Conservation (phyloP, 2,888 invertebrate species). For the Sarcophaga caerulescens region DNA sequence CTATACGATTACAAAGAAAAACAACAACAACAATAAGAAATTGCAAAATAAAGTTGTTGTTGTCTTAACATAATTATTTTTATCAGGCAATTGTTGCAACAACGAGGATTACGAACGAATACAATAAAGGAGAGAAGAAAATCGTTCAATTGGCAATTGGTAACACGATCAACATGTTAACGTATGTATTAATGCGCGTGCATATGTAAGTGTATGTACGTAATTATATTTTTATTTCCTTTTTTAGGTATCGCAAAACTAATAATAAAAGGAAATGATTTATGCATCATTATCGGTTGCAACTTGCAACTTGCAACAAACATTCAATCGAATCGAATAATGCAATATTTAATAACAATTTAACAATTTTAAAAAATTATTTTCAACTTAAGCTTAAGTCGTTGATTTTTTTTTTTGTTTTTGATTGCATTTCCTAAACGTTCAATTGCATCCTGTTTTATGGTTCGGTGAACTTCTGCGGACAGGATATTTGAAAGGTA, state of each 20-base stretch:
- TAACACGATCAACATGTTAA: no score
- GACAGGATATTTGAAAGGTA: conserved; percentile 52
- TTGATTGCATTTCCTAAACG: conserved; percentile 43
- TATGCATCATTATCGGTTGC: neutral
- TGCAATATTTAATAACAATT: conserved; percentile 35
- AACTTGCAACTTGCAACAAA: neutral
- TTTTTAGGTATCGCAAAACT: neutral
- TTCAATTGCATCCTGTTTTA: conserved; percentile 67
- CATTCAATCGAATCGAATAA: conserved; percentile 45
- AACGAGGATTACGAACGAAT: neutral
- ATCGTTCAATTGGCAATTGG: no score
- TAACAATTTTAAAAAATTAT: conserved; percentile 32
- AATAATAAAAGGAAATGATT: conserved; percentile 37
- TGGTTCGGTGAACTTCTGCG: conserved; percentile 52
- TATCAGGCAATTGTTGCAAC: conserved; percentile 42
- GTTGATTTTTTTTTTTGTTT: neutral
- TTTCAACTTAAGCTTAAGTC: neutral
- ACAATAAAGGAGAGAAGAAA: no score
- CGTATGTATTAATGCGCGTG: no score
- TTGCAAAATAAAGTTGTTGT: conserved; percentile 14
- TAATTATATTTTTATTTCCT: conserved; percentile 45
- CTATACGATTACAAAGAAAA: neutral
- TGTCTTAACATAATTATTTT: conserved; percentile 22
- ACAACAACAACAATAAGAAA: neutral
- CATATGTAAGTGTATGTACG: neutral